Evolutionary conservation across 2,113 vertebrate genomes (phyloP).

Genomic region (Bambusicola thoracicus): DNA sequence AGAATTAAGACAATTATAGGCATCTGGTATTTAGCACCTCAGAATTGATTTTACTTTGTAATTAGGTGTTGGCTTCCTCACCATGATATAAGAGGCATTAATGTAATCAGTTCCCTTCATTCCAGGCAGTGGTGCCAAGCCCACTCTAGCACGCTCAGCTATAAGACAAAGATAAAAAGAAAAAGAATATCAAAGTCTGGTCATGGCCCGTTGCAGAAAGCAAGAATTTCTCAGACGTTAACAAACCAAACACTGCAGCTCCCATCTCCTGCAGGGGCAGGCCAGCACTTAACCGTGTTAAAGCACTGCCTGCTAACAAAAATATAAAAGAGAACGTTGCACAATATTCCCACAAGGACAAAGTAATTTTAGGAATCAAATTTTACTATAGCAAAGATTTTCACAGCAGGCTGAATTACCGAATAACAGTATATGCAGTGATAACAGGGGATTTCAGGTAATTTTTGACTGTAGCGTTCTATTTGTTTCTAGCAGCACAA

Average conservation of each 20-base stretch:
- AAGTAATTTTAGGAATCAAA: conserved; percentile 58
- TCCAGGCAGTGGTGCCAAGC: conserved; percentile 90
- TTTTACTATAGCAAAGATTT: conserved; percentile 58
- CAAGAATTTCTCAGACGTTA: conserved; percentile 39
- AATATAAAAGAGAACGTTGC: conserved; percentile 56
- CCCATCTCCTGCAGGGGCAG: conserved; percentile 47
- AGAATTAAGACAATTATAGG: conserved; percentile 63
- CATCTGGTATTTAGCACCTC: conserved; percentile 73
- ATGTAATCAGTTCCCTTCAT: conserved; percentile 97
- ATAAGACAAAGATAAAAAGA: conserved; percentile 1
- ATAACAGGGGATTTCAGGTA: conserved; percentile 38
- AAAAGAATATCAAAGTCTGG: conserved; percentile 43
- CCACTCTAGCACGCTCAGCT: conserved; percentile 93
- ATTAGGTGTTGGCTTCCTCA: conserved; percentile 80
- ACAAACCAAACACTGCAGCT: conserved; percentile 50
- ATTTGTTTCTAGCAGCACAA: conserved; percentile 41
- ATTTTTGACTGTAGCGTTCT: conserved; percentile 23
- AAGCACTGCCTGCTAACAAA: conserved; percentile 54
- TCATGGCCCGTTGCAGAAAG: conserved; percentile 40
- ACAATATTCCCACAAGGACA: conserved; percentile 57
- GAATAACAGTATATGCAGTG: conserved; percentile 56
- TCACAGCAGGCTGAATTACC: conserved; percentile 57
- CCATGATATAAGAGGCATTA: conserved; percentile 98
- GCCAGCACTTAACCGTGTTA: conserved; percentile 52
- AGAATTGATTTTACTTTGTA: conserved; percentile 70